Conservation (phyloP, 1,140 invertebrate genomes). For the Cydia strobilella region DNA sequence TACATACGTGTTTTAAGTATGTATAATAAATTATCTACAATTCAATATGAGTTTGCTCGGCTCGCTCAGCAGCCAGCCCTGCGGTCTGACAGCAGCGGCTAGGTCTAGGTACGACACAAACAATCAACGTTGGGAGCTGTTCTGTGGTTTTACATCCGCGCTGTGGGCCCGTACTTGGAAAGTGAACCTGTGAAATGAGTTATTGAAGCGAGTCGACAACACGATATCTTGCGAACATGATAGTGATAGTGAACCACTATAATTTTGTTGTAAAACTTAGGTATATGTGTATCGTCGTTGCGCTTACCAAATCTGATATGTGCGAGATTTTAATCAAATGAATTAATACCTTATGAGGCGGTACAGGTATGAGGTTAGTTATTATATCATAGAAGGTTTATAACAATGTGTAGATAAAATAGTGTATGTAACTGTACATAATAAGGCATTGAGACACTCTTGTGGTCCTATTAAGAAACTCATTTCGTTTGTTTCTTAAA, state of each 20-base stretch:
- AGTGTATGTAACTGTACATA: too few species aligned
- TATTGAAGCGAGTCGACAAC: slow-evolving; percentile 67
- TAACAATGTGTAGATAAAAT: too few species aligned
- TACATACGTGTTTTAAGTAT: not conserved
- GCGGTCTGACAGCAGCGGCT: slow-evolving; percentile 45
- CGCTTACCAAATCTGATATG: too few species aligned
- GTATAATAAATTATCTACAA: not conserved
- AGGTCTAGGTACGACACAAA: slow-evolving; percentile 38
- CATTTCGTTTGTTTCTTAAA: too few species aligned
- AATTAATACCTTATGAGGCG: too few species aligned
- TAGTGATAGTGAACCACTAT: slow-evolving; percentile 37
- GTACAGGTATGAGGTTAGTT: too few species aligned
- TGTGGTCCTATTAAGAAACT: too few species aligned
- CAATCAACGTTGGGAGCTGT: slow-evolving; percentile 49
- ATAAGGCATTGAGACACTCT: too few species aligned
- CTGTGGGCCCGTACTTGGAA: slow-evolving; percentile 61
- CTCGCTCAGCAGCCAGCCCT: slow-evolving; percentile 1
- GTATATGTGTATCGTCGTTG: not conserved
- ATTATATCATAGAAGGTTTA: too few species aligned
- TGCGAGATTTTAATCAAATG: too few species aligned
- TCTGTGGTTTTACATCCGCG: slow-evolving; percentile 63
- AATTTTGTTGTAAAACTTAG: slow-evolving; percentile 8
- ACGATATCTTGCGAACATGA: slow-evolving; percentile 59
- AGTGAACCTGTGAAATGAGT: slow-evolving; percentile 74
- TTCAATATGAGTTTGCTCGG: not conserved